Percentiles rank a stretch among this genome's conserved stretches.
These are phyloP conservation scores for Atrichornis clamosus DNA, from an alignment of 2,113 vertebrate genomes.

Conservation along the genomic window DNA sequence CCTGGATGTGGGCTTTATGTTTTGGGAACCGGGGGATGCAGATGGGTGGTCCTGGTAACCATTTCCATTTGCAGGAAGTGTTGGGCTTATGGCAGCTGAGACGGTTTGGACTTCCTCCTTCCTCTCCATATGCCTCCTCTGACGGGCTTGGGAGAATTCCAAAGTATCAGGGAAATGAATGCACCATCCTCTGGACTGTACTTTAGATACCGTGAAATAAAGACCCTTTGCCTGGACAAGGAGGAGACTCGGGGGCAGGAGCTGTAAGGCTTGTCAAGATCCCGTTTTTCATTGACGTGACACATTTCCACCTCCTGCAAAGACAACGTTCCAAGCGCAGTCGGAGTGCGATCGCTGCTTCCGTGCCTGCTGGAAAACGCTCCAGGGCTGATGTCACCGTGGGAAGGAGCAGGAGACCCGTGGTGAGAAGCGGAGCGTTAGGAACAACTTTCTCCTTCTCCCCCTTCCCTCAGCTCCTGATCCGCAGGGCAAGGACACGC, in stretches of 20 bases:
- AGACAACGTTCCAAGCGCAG: background rate
- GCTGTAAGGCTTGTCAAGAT: background rate
- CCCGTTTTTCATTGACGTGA: background rate
- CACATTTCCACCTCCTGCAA: background rate
- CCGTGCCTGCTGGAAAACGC: background rate
- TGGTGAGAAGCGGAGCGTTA: accelerated
- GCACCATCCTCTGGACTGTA: background rate
- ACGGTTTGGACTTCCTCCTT: background rate
- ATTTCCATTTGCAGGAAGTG: background rate
- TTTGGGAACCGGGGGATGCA: background rate
- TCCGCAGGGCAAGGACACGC: background rate
- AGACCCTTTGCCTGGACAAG: background rate
- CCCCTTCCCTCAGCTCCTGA: background rate
- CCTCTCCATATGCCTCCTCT: background rate
- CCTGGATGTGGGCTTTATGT: background rate
- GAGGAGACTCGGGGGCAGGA: background rate
- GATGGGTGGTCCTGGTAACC: background rate
- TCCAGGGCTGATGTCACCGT: background rate
- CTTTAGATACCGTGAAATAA: background rate
- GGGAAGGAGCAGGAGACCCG: background rate
- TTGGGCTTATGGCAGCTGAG: background rate
- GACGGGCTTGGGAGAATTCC: background rate
- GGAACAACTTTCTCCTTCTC: background rate
- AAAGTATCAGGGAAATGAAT: background rate
- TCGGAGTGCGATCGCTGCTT: background rate